phyloP scores from a whole-genome alignment of 2,797 vertebrate genomes.

The Amblyraja radiata region DNA sequence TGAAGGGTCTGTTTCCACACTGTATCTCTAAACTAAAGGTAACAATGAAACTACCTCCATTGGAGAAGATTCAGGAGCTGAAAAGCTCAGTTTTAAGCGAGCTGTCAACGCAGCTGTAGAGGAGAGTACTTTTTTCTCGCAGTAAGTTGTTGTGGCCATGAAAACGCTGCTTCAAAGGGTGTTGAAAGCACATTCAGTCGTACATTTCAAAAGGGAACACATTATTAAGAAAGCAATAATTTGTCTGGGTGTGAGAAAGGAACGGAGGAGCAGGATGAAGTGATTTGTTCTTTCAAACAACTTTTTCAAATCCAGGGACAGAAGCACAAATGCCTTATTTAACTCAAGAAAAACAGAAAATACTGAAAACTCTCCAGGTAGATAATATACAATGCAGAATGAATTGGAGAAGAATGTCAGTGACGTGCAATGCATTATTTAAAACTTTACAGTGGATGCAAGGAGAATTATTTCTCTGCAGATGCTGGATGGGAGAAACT shows the following conservation, averaged over 20 bases:
- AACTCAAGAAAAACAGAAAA: neutral
- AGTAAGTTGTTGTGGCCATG: neutral
- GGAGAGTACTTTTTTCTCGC: neutral
- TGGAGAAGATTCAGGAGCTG: no score
- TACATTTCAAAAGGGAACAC: neutral
- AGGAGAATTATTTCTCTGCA: neutral
- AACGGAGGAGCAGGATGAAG: neutral
- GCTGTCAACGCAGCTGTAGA: neutral
- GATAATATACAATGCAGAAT: neutral
- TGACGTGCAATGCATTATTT: neutral
- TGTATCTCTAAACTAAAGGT: no score
- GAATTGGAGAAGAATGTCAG: neutral
- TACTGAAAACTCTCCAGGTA: neutral
- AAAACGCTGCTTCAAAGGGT: neutral
- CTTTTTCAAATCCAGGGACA: neutral
- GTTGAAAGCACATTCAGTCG: neutral
- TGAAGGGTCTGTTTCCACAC: no score
- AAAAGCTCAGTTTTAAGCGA: neutral
- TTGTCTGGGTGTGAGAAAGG: neutral
- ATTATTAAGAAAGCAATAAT: neutral
- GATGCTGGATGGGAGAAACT: no score
- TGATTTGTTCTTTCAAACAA: neutral
- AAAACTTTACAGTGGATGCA: neutral
- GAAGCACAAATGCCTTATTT: neutral
- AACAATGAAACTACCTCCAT: neutral